Conservation (phyloP, 2,797 vertebrate genomes). For the Poecile montanus region DNA sequence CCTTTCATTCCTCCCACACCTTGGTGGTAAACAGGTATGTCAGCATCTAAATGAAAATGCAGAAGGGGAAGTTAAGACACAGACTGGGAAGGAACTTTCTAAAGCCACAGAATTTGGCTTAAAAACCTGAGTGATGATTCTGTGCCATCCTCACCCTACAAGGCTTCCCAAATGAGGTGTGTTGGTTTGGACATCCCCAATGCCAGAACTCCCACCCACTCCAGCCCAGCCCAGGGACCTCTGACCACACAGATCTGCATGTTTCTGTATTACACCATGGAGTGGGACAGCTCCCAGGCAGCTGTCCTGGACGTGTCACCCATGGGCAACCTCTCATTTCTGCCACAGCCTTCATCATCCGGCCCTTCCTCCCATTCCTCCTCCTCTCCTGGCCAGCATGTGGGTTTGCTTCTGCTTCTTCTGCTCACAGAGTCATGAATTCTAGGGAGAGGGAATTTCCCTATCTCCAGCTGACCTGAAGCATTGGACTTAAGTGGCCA, state of each 20-base stretch:
- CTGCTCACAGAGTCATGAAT: not conserved
- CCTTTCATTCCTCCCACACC: not conserved
- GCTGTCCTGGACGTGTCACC: rapidly evolving
- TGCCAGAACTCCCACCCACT: not conserved
- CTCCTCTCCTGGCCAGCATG: not conserved
- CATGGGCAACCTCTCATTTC: not conserved
- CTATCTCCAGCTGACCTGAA: not conserved
- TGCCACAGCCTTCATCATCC: not conserved
- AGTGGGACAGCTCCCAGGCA: not conserved
- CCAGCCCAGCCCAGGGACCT: rapidly evolving
- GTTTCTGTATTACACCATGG: rapidly evolving
- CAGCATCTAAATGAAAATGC: not conserved
- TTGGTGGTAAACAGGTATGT: rapidly evolving
- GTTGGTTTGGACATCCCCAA: not conserved
- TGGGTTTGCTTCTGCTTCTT: not conserved
- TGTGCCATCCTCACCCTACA: not conserved
- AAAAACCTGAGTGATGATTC: not conserved
- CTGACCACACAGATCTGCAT: not conserved
- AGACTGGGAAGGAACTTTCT: not conserved
- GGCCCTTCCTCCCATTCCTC: not conserved
- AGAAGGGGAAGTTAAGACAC: not conserved
- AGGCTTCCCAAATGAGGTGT: not conserved
- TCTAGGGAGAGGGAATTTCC: not conserved
- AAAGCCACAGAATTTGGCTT: not conserved
- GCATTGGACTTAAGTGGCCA: rapidly evolving